Conservation (phyloP, 2,888 invertebrate species). For the Xanthorhoe designata region DNA sequence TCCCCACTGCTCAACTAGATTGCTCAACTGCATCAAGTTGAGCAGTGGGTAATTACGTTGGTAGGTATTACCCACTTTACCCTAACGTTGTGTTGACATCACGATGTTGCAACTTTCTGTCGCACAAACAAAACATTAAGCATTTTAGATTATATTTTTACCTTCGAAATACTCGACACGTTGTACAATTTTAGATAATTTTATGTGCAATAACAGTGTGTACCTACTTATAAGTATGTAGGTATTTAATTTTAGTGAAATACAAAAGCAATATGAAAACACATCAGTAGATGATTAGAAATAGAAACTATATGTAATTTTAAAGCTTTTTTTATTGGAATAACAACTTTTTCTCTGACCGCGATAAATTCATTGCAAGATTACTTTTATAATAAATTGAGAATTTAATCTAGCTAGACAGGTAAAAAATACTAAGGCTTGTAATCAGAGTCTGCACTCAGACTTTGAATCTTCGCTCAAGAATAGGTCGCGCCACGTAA, state of each 20-base stretch:
- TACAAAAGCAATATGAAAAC: constrained; percentile 75
- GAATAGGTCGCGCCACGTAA: no score
- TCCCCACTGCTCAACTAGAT: no score
- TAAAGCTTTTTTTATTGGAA: not conserved
- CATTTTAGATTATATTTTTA: constrained; percentile 10
- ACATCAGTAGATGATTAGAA: constrained; percentile 65
- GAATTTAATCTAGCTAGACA: no score
- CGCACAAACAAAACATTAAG: not conserved
- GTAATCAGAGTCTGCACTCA: no score
- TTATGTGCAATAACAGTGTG: constrained; percentile 27
- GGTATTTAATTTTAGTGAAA: constrained; percentile 64
- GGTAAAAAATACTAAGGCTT: no score
- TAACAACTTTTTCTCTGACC: not conserved
- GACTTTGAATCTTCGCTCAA: no score
- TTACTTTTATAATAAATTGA: no score
- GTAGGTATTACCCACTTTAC: no score
- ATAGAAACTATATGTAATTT: constrained; percentile 4
- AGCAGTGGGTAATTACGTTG: no score
- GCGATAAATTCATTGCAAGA: no score
- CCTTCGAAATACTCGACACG: constrained; percentile 3
- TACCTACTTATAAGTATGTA: constrained; percentile 7
- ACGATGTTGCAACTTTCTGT: not conserved
- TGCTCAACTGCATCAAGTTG: no score
- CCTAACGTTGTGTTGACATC: not conserved
- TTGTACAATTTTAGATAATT: constrained; percentile 22